Conservation (phyloP, 1,140 invertebrate species). For the Lerema accius region DNA sequence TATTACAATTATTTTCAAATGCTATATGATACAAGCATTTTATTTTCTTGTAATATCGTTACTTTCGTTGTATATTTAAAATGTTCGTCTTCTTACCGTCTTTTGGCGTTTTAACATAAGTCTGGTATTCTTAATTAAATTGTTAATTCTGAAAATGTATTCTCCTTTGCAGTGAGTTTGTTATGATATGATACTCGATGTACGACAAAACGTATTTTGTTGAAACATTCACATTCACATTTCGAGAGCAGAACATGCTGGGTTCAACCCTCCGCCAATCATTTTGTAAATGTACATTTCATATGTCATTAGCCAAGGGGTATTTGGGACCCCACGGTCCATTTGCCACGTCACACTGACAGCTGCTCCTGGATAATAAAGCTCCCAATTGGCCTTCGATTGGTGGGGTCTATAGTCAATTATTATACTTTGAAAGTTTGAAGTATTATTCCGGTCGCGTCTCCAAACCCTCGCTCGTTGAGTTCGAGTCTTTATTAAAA, state of each 20-base stretch:
- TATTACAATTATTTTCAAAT: no score
- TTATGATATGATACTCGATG: no score
- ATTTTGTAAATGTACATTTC: constrained; percentile 45
- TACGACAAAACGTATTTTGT: no score
- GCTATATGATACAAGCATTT: no score
- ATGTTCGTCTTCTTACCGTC: no score
- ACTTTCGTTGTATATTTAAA: no score
- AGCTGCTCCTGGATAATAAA: constrained; percentile 34
- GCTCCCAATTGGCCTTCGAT: constrained; percentile 31
- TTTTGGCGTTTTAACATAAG: no score
- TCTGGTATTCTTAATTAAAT: no score
- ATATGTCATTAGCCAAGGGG: constrained; percentile 43
- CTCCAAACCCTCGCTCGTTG: constrained; percentile 2
- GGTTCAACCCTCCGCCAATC: constrained; percentile 42
- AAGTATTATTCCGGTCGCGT: constrained; percentile 2
- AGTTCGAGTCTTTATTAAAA: constrained; percentile 17
- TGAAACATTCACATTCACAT: no score
- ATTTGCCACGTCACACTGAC: constrained; percentile 40
- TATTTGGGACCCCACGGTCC: constrained; percentile 35
- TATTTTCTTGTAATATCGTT: no score
- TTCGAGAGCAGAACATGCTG: not conserved
- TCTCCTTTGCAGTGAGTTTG: no score
- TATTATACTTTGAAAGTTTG: constrained; percentile 24
- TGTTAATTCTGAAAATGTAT: no score
- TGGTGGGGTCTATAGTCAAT: constrained; percentile 34